Evolutionary conservation across 2,113 vertebrate species (phyloP).

Genomic region (Neomonachus schauinslandi): DNA sequence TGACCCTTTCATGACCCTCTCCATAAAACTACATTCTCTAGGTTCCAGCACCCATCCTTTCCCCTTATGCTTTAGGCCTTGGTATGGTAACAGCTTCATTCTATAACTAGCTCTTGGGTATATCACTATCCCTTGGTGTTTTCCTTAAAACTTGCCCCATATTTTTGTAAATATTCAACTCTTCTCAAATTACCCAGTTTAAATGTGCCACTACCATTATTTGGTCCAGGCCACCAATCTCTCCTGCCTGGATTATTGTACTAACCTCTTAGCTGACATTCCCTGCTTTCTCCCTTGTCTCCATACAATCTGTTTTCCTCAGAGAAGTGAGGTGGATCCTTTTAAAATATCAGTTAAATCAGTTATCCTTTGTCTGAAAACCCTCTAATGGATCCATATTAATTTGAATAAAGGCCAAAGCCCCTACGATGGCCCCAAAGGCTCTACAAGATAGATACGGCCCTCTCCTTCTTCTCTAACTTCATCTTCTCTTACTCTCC

Average conservation of each 20-base stretch:
- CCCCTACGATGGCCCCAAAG: neutral
- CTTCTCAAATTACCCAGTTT: neutral
- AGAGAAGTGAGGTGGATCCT: neutral
- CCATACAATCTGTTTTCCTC: neutral
- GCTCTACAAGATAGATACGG: neutral
- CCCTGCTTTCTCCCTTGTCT: neutral
- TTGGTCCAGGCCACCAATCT: neutral
- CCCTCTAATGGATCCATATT: neutral
- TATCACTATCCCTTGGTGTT: neutral
- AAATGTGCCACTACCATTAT: neutral
- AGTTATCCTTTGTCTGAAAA: neutral
- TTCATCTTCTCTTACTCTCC: neutral
- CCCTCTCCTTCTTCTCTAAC: neutral
- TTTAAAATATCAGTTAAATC: neutral
- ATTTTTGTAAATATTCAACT: constrained; percentile 37
- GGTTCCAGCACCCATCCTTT: neutral
- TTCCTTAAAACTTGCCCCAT: neutral
- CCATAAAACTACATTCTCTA: neutral
- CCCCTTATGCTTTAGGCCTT: neutral
- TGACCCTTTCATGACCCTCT: neutral
- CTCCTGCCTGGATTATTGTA: neutral
- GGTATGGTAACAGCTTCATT: neutral
- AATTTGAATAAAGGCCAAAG: neutral
- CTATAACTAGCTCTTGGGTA: neutral
- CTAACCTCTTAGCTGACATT: neutral